Base-by-base conservation (phyloP, 2,113 vertebrate species). In the Melanerpes formicivorus region DNA sequence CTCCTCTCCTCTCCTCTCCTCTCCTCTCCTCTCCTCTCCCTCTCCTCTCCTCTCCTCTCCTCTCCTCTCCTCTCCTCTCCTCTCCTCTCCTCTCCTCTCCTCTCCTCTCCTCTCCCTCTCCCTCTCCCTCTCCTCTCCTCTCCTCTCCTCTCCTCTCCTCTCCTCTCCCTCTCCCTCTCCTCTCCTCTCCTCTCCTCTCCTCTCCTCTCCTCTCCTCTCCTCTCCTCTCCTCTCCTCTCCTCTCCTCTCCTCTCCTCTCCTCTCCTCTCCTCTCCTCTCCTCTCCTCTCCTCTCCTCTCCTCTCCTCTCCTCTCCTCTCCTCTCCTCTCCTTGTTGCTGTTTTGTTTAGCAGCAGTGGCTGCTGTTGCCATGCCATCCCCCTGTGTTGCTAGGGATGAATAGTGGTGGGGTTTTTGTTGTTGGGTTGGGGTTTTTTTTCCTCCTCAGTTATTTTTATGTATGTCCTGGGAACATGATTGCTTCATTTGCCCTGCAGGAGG, bases 301-400 rank as follows among this genome's bases (percentile, higher is more conserved):
- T 80, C 62, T 88, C 27, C 80, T 29, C 73, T 44, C 37, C 44
- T 90, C 5, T 29, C 64, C 48, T 21, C 48, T 50, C 48, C 17
- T 75, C 34, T 80, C 52, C 60, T 44, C 63, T 50, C 10, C 40
- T 40, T 92, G 2, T 80, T 60, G 44, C 92, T 71, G 94, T 77
- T 95, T 92, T 96, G 94, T 94, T 96, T 93, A 92, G 95, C 90
- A 94, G 86, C 93, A 34, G 84, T 79, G 60, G 87, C 91, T 67
- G 95, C 95, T 89, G 96, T 96, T 96, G 95, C 96, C 91, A 96
- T 80, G 94, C 91, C 75, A 29, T 67, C 79, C 80, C 72, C 73
- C 80, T 80, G 92, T 91, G 95, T 96, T 96, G 96, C 96, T 88
- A 96, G 83, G 96, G 95, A 95, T 95, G 96, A 96, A 95, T 86